phyloP scores from a whole-genome alignment of 2,888 invertebrate species.

The Resseliella maxima region DNA sequence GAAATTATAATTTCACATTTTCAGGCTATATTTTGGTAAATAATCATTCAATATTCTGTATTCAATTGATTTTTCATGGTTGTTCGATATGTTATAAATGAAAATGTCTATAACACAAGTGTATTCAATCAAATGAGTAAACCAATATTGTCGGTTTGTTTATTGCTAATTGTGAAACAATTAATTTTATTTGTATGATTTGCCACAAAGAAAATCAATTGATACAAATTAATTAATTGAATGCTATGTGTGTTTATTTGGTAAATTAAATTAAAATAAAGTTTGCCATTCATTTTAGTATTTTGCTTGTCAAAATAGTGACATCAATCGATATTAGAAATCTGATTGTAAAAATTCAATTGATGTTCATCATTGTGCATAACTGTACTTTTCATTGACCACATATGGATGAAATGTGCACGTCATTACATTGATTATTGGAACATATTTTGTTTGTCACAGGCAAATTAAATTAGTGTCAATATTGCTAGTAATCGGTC shows the following conservation, averaged over 20 bases:
- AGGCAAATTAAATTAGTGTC: conserved; percentile 34
- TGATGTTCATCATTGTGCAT: not conserved
- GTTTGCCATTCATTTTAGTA: not conserved
- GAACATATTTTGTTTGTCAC: not conserved
- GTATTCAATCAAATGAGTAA: too few relatives aligned
- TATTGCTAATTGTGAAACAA: too few relatives aligned
- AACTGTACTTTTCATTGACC: not conserved
- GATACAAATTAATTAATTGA: not conserved
- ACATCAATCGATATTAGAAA: not conserved
- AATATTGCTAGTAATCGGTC: not conserved
- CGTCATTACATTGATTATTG: conserved; percentile 12
- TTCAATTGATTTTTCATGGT: too few relatives aligned
- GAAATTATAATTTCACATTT: too few relatives aligned
- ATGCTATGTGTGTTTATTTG: too few relatives aligned
- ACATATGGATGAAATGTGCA: not conserved
- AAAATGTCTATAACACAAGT: too few relatives aligned
- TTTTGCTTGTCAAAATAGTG: not conserved
- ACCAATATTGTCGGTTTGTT: too few relatives aligned
- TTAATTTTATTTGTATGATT: too few relatives aligned
- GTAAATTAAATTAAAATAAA: not conserved
- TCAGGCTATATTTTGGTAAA: too few relatives aligned
- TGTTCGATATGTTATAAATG: too few relatives aligned
- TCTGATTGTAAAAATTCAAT: not conserved
- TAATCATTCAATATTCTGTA: too few relatives aligned
- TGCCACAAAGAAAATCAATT: not conserved